These are phyloP conservation scores for Palythoa grandis DNA, from an alignment of 92 coral and sea anemone species.

Conservation along the genomic window DNA sequence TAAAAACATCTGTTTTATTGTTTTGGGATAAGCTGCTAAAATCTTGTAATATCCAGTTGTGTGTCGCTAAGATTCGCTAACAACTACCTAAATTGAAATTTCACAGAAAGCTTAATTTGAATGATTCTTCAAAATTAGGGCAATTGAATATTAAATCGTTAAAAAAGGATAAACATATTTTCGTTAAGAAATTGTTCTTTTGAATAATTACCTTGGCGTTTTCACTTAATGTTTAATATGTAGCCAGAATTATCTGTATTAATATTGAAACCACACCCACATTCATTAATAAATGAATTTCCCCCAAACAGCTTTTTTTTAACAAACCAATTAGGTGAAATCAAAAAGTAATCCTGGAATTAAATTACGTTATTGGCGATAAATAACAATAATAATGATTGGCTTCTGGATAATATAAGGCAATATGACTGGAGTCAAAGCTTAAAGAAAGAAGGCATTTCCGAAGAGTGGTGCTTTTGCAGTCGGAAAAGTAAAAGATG, in stretches of 20 bases:
- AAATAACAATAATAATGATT: conserved; percentile 6
- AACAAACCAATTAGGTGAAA: conserved; percentile 26
- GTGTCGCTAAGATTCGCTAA: no score
- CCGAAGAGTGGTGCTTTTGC: neutral
- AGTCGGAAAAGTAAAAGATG: neutral
- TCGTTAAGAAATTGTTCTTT: no score
- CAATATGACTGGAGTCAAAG: neutral
- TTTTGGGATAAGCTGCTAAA: no score
- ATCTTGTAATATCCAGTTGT: no score
- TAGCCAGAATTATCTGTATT: neutral
- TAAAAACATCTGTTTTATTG: no score
- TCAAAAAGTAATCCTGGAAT: neutral
- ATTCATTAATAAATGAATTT: conserved; percentile 14
- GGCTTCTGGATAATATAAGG: neutral
- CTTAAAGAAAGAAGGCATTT: neutral
- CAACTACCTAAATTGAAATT: no score
- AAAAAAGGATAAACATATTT: no score
- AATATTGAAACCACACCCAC: conserved; percentile 28
- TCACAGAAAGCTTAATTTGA: no score
- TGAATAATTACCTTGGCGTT: no score
- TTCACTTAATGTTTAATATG: no score
- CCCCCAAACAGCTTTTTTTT: conserved; percentile 17
- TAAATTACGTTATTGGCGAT: neutral
- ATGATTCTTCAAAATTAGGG: no score
- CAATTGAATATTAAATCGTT: no score